Percentiles rank a stretch among this genome's conserved stretches.
phyloP scores from a whole-genome alignment of 2,888 invertebrate species.

The Lamproptera curius region DNA sequence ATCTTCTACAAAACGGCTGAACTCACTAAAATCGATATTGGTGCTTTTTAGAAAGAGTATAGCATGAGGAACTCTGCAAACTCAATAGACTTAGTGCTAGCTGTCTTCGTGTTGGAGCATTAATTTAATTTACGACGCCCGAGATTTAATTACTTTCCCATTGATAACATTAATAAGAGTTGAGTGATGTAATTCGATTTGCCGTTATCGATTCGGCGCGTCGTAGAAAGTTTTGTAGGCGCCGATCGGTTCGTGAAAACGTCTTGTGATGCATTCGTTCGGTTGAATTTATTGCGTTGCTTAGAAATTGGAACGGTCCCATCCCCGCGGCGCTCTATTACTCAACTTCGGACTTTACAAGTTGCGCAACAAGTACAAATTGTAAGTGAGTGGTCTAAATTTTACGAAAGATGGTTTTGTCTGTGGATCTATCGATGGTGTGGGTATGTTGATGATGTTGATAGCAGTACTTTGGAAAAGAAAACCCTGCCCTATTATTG shows the following conservation, averaged over 20 bases:
- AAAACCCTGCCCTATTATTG: too few species aligned
- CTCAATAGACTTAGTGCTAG: too few species aligned
- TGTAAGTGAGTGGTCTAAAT: background rate
- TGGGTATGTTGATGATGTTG: too few species aligned
- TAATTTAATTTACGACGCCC: constrained; percentile 52
- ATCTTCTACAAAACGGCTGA: too few species aligned
- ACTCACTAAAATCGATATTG: too few species aligned
- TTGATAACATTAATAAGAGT: constrained; percentile 54
- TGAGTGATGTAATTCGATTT: constrained; percentile 48
- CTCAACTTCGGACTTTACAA: background rate
- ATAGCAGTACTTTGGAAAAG: too few species aligned
- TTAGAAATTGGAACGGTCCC: background rate
- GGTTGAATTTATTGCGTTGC: background rate
- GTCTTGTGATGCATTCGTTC: constrained; percentile 13
- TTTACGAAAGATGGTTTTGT: background rate
- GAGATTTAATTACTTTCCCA: constrained; percentile 51
- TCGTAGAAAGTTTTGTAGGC: constrained; percentile 53
- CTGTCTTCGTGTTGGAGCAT: too few species aligned
- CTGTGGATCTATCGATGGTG: background rate
- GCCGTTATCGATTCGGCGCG: constrained; percentile 35
- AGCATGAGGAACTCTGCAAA: too few species aligned
- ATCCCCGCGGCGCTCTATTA: background rate
- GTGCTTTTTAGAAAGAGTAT: too few species aligned
- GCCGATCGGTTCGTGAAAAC: constrained; percentile 24
- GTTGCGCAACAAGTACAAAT: background rate